Conservation (phyloP, 2,113 vertebrate genomes). For the Mormoops blainvillei region DNA sequence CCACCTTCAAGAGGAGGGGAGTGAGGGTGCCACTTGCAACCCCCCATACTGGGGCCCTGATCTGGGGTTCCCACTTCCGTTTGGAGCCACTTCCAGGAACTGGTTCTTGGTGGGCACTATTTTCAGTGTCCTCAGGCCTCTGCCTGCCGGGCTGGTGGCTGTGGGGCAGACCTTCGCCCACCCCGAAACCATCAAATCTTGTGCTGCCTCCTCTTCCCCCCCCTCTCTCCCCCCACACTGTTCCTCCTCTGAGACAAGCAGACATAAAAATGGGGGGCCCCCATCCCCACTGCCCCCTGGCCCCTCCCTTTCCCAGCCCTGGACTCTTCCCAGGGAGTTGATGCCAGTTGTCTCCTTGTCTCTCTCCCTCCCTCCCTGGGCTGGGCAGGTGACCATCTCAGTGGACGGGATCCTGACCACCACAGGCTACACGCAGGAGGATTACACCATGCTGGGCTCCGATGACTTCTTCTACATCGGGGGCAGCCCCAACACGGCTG, state of each 20-base stretch:
- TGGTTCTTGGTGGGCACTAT: neutral
- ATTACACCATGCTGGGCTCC: constrained; percentile 96
- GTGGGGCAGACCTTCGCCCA: neutral
- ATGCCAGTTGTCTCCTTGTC: constrained; percentile 77
- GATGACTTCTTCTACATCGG: constrained; percentile 97
- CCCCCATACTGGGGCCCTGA: neutral
- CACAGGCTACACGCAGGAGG: constrained; percentile 91
- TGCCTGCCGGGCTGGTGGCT: neutral
- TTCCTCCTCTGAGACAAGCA: constrained; percentile 76
- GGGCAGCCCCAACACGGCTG: constrained; percentile 93
- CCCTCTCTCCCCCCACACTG: constrained; percentile 42
- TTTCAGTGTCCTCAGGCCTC: neutral
- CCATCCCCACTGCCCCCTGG: constrained; percentile 77
- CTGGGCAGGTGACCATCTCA: constrained; percentile 88
- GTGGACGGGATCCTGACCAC: constrained; percentile 94
- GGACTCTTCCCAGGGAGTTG: constrained; percentile 60
- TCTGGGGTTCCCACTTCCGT: neutral
- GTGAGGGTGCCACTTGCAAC: neutral
- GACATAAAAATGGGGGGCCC: constrained; percentile 76
- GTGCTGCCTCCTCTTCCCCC: constrained; percentile 45
- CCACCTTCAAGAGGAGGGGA: neutral
- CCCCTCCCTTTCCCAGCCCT: constrained; percentile 65
- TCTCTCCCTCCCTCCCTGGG: constrained; percentile 59
- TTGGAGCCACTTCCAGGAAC: neutral
- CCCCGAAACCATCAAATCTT: constrained; percentile 69